A percentile compares a stretch with the other conserved stretches of the same genome.
Conservation (phyloP, 2,888 invertebrate genomes). For the Eueremaeus valkanovi region DNA sequence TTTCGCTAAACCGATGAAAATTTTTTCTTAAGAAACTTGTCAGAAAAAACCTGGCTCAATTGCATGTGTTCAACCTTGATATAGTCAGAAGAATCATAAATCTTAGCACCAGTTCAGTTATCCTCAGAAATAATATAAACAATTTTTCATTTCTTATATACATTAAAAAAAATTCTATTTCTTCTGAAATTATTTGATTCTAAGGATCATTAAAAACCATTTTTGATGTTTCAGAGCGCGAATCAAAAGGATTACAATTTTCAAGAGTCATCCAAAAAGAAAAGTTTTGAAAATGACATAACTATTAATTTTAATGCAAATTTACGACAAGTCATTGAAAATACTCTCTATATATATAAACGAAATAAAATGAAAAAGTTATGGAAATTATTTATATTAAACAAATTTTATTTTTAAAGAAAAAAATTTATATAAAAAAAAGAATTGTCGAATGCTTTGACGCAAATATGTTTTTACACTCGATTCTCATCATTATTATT, state of each 20-base stretch:
- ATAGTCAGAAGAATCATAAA: background rate
- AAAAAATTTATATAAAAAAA: too few relatives aligned
- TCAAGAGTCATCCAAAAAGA: too few relatives aligned
- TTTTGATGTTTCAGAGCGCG: background rate
- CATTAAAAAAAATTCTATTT: background rate
- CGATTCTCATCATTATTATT: too few relatives aligned
- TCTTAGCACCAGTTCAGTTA: background rate
- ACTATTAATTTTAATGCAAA: background rate
- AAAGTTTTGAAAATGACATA: background rate
- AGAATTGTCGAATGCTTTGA: background rate
- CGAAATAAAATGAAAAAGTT: too few relatives aligned
- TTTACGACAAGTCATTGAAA: too few relatives aligned
- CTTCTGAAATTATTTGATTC: background rate
- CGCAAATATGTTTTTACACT: background rate
- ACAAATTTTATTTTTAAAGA: too few relatives aligned
- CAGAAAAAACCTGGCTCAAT: too few relatives aligned
- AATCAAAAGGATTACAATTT: background rate
- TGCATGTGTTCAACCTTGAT: too few relatives aligned
- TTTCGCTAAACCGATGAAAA: too few relatives aligned
- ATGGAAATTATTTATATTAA: too few relatives aligned
- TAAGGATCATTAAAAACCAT: background rate
- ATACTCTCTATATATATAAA: too few relatives aligned
- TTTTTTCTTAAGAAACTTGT: too few relatives aligned
- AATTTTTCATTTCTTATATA: background rate
- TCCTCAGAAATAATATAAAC: background rate